A percentile compares a stretch with the other conserved stretches of the same genome.
These are phyloP conservation scores for Steinernema scapterisci DNA, from an alignment of 2,888 invertebrate species.

Conservation along the genomic window DNA sequence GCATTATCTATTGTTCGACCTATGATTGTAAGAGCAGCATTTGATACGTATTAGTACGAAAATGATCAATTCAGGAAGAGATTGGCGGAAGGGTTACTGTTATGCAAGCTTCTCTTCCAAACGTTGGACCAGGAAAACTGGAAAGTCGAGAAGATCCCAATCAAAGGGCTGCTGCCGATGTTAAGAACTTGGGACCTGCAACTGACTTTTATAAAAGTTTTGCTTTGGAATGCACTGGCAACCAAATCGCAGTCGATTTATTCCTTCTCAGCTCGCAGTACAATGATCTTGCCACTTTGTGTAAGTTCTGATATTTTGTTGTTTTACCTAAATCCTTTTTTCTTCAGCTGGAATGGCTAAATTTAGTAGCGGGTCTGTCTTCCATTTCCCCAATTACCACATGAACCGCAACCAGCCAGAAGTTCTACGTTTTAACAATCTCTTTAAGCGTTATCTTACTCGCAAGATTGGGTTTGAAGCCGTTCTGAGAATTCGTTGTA, in stretches of 20 bases:
- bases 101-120: slow-evolving; percentile 83
- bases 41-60: background rate
- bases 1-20: slow-evolving; percentile 80
- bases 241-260: slow-evolving; percentile 77
- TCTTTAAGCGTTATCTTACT: slow-evolving; percentile 85
- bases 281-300: slow-evolving; percentile 88
- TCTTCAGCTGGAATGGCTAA: slow-evolving; percentile 80
- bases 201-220: slow-evolving; percentile 96
- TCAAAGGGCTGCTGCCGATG: slow-evolving; percentile 75
- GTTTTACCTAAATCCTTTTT: slow-evolving; percentile 23
- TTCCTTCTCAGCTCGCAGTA: slow-evolving; percentile 91
- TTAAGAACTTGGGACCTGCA: slow-evolving; percentile 80
- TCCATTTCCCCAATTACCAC: slow-evolving; percentile 86
- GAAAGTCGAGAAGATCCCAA: slow-evolving; percentile 86
- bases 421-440: slow-evolving; percentile 78
- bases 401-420: slow-evolving; percentile 76
- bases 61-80: slow-evolving; percentile 74
- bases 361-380: slow-evolving; percentile 89
- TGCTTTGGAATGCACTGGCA: slow-evolving; percentile 90
- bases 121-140: slow-evolving; percentile 81
- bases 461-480: slow-evolving; percentile 98
- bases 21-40: slow-evolving; percentile 43
- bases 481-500: slow-evolving; percentile 94
- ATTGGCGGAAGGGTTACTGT: slow-evolving; percentile 94
- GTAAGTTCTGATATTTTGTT: slow-evolving; percentile 70